Base-by-base conservation (phyloP, 2,797 vertebrate species). In the Takifugu ocellatus region DNA sequence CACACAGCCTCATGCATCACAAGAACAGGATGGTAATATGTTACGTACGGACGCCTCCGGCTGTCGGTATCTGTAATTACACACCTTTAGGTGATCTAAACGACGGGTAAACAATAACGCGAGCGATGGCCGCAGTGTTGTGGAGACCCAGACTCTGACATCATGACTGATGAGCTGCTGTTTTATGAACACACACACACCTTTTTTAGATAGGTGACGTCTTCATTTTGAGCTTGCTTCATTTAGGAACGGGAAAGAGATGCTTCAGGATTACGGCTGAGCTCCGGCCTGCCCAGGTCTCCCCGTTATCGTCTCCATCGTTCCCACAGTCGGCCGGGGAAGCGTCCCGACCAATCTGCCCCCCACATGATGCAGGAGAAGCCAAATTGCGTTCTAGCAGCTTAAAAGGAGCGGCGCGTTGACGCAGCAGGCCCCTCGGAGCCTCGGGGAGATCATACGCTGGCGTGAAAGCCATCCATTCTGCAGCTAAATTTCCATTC, bases 401-500 rank as follows among this genome's bases (percentile, higher is more conserved):
- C 70, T 72, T 66, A 67, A 56, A 57, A 53, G 63, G 76, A 77
- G 75, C 46, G 54, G 48, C 5, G 64, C 65, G 51, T 78, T 78
- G 75, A 70, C 66, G 84, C 66, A 71, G 51, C 66, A 68, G 68
- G 66, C 75, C 71, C 76, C 84, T 65, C 75, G 66, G 63, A 82
- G 81, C 77, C 81, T 82, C 54, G 68, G 84, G 80, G 76, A 87
- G 86, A 87, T 88, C 84, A 86, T 56, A 84, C 81, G 80, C 69
- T 73, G 68, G 46, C 8, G 64, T 77, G 71, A 77, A 69, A 84
- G 82, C 81, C 77, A 82, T 78, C 76, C 79, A 85, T 90, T 93
- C 92, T 88, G 84, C 87, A 90, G 90, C 85, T 77, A 91, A 75
- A 82, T 82, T 93, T 93, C 92, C 91, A 94, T 95, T 94, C 92